phyloP scores from a whole-genome alignment of 2,113 vertebrate species.

The Aegotheles bennettii region DNA sequence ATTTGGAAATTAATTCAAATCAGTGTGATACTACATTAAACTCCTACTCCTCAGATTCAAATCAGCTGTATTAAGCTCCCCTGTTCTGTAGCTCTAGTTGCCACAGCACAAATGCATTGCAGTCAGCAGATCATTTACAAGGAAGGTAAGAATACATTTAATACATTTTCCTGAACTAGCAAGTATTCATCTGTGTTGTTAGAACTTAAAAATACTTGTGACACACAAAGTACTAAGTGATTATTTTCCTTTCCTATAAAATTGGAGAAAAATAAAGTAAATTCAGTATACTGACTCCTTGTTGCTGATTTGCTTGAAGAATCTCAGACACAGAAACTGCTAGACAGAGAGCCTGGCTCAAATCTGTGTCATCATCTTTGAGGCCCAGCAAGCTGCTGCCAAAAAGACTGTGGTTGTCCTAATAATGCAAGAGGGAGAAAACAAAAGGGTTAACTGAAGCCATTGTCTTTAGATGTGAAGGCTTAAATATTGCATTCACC shows the following conservation, averaged over 20 bases:
- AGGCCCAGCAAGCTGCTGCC: slow-evolving; percentile 93
- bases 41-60: not conserved
- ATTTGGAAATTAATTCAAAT: not conserved
- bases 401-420: slow-evolving; percentile 97
- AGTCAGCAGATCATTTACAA: not conserved
- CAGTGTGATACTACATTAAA: not conserved
- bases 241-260: not conserved
- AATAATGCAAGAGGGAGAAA: not conserved
- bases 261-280: accelerated
- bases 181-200: not conserved
- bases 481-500: not conserved
- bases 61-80: not conserved
- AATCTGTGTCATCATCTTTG: slow-evolving; percentile 93
- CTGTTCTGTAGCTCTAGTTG: not conserved
- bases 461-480: not conserved
- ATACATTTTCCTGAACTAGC: not conserved
- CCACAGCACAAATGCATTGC: not conserved
- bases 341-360: slow-evolving; percentile 95
- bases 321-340: slow-evolving; percentile 95
- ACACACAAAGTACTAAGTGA: not conserved
- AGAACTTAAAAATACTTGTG: not conserved
- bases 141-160: not conserved
- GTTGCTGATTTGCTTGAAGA: slow-evolving; percentile 95
- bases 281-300: slow-evolving; percentile 78
- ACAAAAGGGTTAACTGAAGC: not conserved